Conservation (phyloP, 2,113 vertebrate species). For the Apteryx owenii region DNA sequence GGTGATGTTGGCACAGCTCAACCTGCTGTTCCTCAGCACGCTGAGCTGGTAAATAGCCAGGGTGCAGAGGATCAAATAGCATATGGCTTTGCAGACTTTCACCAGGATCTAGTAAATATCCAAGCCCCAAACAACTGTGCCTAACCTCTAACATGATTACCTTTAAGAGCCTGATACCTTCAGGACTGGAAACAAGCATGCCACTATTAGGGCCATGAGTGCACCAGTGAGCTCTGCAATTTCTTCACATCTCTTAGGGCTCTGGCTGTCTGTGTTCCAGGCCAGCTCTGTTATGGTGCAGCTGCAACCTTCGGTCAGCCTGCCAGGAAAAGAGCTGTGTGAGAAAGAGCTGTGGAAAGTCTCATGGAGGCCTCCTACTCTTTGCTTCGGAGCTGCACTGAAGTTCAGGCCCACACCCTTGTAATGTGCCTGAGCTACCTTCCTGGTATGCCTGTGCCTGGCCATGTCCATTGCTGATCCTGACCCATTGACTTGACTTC, state of each 20-base stretch:
- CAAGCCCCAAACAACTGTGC: constrained; percentile 48
- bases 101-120: constrained; percentile 46
- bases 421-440: background rate
- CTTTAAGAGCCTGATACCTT: constrained; percentile 59
- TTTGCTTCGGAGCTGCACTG: background rate
- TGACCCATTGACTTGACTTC: background rate
- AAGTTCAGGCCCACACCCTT: background rate
- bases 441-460: background rate
- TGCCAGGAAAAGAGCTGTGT: background rate
- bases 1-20: constrained; percentile 43
- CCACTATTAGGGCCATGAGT: background rate
- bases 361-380: background rate
- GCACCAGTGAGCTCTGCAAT: background rate
- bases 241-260: background rate
- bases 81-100: constrained; percentile 61
- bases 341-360: background rate
- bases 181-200: constrained; percentile 31
- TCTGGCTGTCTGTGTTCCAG: background rate
- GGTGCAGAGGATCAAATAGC: constrained; percentile 53
- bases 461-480: background rate
- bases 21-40: constrained; percentile 26
- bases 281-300: background rate
- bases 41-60: constrained; percentile 50
- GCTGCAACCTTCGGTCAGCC: background rate
- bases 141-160: constrained; percentile 50